Conservation (phyloP, 2,888 invertebrate species). For the Sesia apiformis region DNA sequence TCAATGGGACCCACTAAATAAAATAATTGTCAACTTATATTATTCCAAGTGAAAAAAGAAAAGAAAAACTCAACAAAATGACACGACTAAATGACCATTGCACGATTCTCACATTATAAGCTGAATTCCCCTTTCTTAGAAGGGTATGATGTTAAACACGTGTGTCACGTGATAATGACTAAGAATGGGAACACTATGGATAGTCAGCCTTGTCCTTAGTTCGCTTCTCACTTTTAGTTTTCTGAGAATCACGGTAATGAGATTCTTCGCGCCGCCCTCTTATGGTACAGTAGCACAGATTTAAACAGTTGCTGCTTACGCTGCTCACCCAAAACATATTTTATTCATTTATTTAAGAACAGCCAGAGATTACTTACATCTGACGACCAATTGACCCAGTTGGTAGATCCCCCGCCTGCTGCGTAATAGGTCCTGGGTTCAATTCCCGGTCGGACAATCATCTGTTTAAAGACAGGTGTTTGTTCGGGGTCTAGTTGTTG, state of each 20-base stretch:
- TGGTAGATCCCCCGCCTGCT: not conserved
- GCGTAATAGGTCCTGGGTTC: no score
- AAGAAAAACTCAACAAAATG: not conserved
- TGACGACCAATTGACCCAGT: no score
- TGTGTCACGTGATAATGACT: conserved; percentile 11
- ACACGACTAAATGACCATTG: not conserved
- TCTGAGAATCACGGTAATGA: conserved; percentile 67
- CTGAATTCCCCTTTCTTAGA: not conserved
- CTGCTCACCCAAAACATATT: no score
- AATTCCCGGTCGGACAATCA: no score
- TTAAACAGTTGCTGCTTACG: not conserved
- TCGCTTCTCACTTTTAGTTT: conserved; percentile 68
- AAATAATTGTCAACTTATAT: no score
- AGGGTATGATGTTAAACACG: not conserved
- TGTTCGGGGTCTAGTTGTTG: no score
- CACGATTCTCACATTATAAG: not conserved
- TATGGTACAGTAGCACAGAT: not conserved
- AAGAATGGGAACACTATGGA: conserved; percentile 24
- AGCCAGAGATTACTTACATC: no score
- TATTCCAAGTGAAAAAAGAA: no score
- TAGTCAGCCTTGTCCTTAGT: conserved; percentile 41
- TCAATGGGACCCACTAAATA: no score
- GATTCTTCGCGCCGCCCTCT: conserved; percentile 21
- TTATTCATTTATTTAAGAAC: no score
- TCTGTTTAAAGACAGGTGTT: no score